Evolutionary conservation across 2,797 vertebrate species (phyloP), one percentile per base, ranked within the genome.

Genomic region (Acridotheres tristis): DNA sequence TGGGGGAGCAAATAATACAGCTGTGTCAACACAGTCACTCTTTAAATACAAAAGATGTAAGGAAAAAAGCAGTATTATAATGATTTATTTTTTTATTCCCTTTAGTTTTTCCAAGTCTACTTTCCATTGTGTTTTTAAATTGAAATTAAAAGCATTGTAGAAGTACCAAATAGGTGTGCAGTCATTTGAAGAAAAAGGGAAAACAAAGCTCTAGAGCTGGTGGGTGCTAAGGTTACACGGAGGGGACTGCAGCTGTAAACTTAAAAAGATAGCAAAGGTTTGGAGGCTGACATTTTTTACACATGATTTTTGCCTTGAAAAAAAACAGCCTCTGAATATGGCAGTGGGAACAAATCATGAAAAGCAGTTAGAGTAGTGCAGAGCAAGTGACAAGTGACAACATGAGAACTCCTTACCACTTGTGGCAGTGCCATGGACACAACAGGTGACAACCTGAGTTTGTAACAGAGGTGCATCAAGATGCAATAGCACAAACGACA

Each of bases 1-100:
- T 61, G 20, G 30, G 26, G 23, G 53, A 94, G 38, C 40, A 94
- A 72, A 75, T 40, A 51, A 7, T 36, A 61, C 69, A 82, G 63
- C 88, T 94, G 50, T 85, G 45, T 81, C 88, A 94, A 94, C 30
- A 74, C 18, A n/a, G n/a, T 88, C 11, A 5, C 62, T n/a, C 63
- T 58, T 91, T 61, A 94, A 91, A 83, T 34, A 89, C 36, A 85
- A 95, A 83, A 43, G 36, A 66, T 3, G 5, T 59, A 80, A 84
- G n/a, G 8, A 53, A 84, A 84, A 92, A 88, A 34, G 1, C 34
- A 83, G 6, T 7, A 7, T 69, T 59, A 68, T 27, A 47, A 82
- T 18, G 26, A 67, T 34, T 67, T 81, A 22, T 20, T 68, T 85
- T 80, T 48, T 48, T 9, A 36, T 76, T 16, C 10, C 27, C 6